Base-by-base conservation (phyloP, 2,113 vertebrate species). In the Haliaeetus leucogaster region DNA sequence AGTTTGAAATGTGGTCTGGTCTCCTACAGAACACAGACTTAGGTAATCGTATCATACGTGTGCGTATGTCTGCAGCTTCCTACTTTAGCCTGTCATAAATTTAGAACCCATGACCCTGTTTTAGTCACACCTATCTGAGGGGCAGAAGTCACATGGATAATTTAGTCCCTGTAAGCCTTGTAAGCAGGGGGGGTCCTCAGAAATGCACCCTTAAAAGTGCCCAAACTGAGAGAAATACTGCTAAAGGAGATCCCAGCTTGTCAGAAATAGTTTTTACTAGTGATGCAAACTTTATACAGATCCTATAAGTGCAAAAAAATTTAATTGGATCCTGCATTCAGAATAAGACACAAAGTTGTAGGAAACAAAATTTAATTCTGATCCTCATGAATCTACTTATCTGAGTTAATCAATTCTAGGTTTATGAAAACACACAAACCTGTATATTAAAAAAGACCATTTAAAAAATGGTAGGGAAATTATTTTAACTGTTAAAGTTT, bases 1-100 rank as follows among this genome's bases (percentile, higher is more conserved):
- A n/a, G 23, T 53, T 74, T 62, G 68, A 77, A 91, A 66, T 11
- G 23, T 21, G 45, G 21, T 32, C 20, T 8, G 8, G 10, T 25
- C 36, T 89, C 32, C 56, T 66, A 5, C 2, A 2, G 59, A 70
- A 38, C 29, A 38, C 0, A 10, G 68, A 34, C 22, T 53, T 65
- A 55, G 26, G 13, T 50, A 32, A 84, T 55, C 0, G 0, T 14
- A 66, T 23, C 6, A 1, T 36, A n/a, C 1, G 1, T 13, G 18
- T 30, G 36, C 26, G 5, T 4, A 19, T 36, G 7, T 43, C 50
- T 86, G 53, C 2, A 1, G 55, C 25, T 94, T 91, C 59, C 58
- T 52, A 5, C 20, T 83, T 86, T 43, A 88, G 50, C 29, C 26
- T 56, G 32, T 22, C 19, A 21, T 26, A 66, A 82, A 71, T 71